A percentile compares a stretch with the other conserved stretches of the same genome.
phyloP scores from a whole-genome alignment of 1,140 invertebrate species.

The Cherax destructor region DNA sequence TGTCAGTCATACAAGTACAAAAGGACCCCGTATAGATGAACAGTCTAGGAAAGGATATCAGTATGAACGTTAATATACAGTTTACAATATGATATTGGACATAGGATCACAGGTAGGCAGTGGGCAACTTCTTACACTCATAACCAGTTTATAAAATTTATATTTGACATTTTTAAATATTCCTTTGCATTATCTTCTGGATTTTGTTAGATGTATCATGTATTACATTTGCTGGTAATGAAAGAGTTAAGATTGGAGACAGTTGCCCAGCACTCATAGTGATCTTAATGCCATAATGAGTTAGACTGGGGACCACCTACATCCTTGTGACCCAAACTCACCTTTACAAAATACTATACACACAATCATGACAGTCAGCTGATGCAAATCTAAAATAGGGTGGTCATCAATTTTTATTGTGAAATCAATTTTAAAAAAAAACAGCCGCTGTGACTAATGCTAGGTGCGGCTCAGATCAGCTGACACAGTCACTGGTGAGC shows the following conservation, averaged over 20 bases:
- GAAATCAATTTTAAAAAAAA: background rate
- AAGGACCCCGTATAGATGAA: slow-evolving; percentile 54
- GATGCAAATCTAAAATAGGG: background rate
- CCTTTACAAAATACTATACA: slow-evolving; percentile 55
- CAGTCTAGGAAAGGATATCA: slow-evolving; percentile 54
- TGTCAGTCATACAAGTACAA: slow-evolving; percentile 54
- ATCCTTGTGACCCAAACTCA: slow-evolving; percentile 49
- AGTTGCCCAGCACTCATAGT: background rate
- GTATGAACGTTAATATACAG: slow-evolving; percentile 57
- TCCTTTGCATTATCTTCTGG: background rate
- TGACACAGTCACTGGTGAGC: slow-evolving; percentile 6
- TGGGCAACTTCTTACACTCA: background rate
- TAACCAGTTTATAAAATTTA: background rate
- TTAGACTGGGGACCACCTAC: slow-evolving; percentile 51
- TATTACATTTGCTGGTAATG: background rate
- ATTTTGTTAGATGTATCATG: background rate
- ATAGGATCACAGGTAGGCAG: background rate
- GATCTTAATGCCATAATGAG: slow-evolving; percentile 39
- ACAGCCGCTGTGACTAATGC: slow-evolving; percentile 15
- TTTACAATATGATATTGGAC: slow-evolving; percentile 44
- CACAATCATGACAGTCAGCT: slow-evolving; percentile 31
- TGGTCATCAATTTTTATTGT: slow-evolving; percentile 12
- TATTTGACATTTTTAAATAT: background rate
- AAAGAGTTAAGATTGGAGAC: background rate
- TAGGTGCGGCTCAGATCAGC: slow-evolving; percentile 10